Evolutionary conservation across 1,140 invertebrate genomes (phyloP), one percentile per base, ranked within the genome.

Genomic region (Drosophila azteca): DNA sequence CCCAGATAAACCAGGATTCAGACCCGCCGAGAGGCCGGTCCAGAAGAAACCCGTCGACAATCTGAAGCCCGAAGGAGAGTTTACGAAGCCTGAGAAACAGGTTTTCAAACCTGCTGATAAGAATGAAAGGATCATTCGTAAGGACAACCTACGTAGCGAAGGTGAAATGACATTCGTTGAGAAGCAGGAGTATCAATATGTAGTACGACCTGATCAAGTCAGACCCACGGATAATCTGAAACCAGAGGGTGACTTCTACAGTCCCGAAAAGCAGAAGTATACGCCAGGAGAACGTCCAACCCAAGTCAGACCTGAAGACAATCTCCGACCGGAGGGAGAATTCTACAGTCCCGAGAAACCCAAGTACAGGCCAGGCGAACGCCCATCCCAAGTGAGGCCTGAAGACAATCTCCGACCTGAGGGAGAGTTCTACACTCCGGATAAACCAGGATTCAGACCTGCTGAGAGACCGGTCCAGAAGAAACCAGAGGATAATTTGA

Each of bases 81-180:
- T 13, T 91, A 62, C 59, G 15, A 87, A 9, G 90, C 88, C 91
- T 4, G 79, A 92, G 29, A 87, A 61, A 91, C 90, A 91, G 55
- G 81, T 67, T 60, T 88, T 68, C 43, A 67, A 64, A 15, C 93
- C 93, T 15, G 92, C 90, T 55, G 93, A 94, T 53, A 90, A 93
- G 79, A 90, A 92, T 50, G 92, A 90, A 26, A 93, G 92, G 13
- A 93, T 92, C 49, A 93, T 92, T 75, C 93, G 92, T 4, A 90
- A 93, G 74, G 94, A 95, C 79, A 94, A 96, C 92, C 87, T 96
- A 15, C 93, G 92, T 52, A 90, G 93, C 15, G 94, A 95, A 85
- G 94, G 92, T 8, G 92, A 93, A 31, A 93, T 93, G 50, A 69
- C 51, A 76, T 87, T 82, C 91, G 90, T 7, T 3, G 81, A 90